Evolutionary conservation across 2,113 vertebrate species (phyloP).

Genomic region (Hippolais icterina): DNA sequence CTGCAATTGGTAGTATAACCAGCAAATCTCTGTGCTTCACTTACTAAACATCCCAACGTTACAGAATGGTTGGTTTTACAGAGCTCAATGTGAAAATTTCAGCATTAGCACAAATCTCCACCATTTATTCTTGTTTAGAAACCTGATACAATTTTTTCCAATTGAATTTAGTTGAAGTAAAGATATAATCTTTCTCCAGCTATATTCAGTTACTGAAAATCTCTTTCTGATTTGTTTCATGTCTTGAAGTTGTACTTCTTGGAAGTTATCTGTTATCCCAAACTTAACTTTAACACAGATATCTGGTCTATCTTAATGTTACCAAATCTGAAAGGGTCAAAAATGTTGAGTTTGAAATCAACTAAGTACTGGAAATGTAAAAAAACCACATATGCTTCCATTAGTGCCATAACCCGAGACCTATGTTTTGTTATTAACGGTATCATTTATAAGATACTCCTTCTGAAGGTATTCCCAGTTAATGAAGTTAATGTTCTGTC

Average conservation of each 20-base stretch:
- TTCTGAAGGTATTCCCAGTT: neutral
- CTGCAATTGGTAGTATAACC: neutral
- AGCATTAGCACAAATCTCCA: neutral
- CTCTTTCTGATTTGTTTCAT: neutral
- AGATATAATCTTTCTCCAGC: neutral
- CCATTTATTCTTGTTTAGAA: neutral
- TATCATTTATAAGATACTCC: neutral
- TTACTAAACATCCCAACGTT: neutral
- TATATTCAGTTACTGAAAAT: neutral
- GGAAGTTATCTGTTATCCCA: neutral
- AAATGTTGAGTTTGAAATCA: neutral
- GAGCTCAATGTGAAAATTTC: neutral
- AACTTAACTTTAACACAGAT: neutral
- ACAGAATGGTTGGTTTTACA: neutral
- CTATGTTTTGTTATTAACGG: neutral
- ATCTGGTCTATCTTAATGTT: neutral
- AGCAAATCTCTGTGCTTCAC: neutral
- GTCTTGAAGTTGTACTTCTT: neutral
- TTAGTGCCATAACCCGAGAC: neutral
- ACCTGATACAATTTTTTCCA: accelerated
- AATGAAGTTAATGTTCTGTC: neutral
- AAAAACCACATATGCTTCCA: neutral
- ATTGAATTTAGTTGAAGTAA: neutral
- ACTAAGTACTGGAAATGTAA: neutral
- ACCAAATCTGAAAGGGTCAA: neutral